phyloP scores from a whole-genome alignment of 2,888 invertebrate genomes.

The Augochlorella aurata region DNA sequence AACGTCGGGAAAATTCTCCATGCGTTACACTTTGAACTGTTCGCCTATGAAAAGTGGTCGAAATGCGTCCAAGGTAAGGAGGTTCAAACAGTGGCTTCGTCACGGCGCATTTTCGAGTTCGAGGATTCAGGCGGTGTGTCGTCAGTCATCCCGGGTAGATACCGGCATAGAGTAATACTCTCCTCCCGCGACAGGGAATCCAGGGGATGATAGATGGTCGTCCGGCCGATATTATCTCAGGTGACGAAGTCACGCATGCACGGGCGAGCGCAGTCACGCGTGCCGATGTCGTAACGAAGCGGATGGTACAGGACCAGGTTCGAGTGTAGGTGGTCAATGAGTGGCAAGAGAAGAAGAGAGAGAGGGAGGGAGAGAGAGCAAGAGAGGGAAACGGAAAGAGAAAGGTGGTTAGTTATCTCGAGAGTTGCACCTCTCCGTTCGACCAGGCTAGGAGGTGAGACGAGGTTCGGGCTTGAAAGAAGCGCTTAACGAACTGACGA shows the following conservation, averaged over 20 bases:
- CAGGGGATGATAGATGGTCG: constrained; percentile 66
- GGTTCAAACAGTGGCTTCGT: constrained; percentile 52
- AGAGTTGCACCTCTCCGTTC: constrained; percentile 49
- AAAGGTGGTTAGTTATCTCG: constrained; percentile 65
- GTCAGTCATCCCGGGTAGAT: constrained; percentile 26
- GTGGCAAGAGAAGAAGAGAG: not conserved
- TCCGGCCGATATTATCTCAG: constrained; percentile 70
- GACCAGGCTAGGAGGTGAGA: constrained; percentile 39
- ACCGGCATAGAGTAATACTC: constrained; percentile 13
- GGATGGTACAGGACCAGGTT: constrained; percentile 20
- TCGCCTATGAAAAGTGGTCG: not conserved
- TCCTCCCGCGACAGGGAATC: constrained; percentile 41
- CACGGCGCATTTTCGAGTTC: constrained; percentile 39
- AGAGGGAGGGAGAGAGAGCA: not conserved
- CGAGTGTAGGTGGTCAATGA: constrained; percentile 58
- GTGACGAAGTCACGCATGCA: constrained; percentile 72
- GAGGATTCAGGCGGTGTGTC: constrained; percentile 27
- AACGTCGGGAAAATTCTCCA: too few relatives aligned
- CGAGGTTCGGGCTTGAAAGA: constrained; percentile 66
- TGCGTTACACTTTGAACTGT: too few relatives aligned
- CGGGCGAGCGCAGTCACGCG: constrained; percentile 52
- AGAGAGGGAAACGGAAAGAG: not conserved
- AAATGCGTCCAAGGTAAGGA: not conserved
- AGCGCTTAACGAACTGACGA: constrained; percentile 78
- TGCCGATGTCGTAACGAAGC: constrained; percentile 60